Base-by-base conservation (phyloP, 2,888 invertebrate genomes). In the Ophion ellenae region DNA sequence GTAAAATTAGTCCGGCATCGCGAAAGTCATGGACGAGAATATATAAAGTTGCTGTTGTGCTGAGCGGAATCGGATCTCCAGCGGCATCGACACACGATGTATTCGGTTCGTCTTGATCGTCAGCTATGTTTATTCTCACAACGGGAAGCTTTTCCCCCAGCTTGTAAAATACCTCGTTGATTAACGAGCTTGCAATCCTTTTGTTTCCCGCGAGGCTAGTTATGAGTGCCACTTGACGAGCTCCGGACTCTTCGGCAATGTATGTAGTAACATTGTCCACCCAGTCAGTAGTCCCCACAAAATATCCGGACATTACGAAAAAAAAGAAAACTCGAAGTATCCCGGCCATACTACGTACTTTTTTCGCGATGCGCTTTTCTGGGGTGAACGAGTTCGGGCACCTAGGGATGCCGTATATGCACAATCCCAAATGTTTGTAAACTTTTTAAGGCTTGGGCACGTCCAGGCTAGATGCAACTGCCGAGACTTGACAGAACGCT, bases 21-120 rank as follows among this genome's bases (percentile, higher is more conserved):
- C 3, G 36, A n/a, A 63, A 74, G n/a, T 78, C 76, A 45, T 75
- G 57, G 3, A 75, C 57, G 45, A 78, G 14, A n/a, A 85, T 6
- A 45, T 75, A 81, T 20, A 85, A 75, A 10, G 64, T 81, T 17
- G 40, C 32, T 1, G 85, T 28, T 4, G 81, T 36, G 10, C 66
- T 67, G 32, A 53, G 4, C 20, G 59, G 10, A 10, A 7, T 9
- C 10, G 45, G 45, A 45, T 45, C 11, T 32, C 32, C 32, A 32
- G 32, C 32, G 32, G 32, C 32, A 4, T 32, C 32, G 32, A 32
- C 32, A 32, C 32, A 32, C 32, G 32, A 32, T 32, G 32, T 32
- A 32, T 32, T 32, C 32, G 32, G 1, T 32, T 32, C 32, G 32
- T 32, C 2, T 32, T 32, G 32, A 32, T 32, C 32, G 32, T 32